Conservation (phyloP, 1,140 invertebrate species). For the Microplitis demolitor region DNA sequence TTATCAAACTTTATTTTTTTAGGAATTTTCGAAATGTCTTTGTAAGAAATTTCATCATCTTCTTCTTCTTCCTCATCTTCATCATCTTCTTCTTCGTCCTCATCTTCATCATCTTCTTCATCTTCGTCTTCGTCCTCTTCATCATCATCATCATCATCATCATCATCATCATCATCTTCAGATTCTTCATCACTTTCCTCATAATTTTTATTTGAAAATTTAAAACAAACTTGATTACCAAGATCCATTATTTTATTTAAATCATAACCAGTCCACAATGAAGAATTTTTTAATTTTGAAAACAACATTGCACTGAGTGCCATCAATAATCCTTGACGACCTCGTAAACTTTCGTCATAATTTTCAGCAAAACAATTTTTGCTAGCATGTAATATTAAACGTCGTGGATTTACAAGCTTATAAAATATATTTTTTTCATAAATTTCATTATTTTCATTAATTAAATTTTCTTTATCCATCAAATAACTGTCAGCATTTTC, state of each 20-base stretch:
- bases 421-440: constrained; percentile 35
- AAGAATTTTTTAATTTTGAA: constrained; percentile 37
- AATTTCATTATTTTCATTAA: not conserved
- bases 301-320: constrained; percentile 39
- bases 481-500: constrained; percentile 39
- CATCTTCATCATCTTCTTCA: constrained; percentile 17
- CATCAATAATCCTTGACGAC: constrained; percentile 44
- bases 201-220: constrained; percentile 17
- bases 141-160: constrained; percentile 19
- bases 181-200: constrained; percentile 1
- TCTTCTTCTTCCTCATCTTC: constrained; percentile 31
- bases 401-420: constrained; percentile 39
- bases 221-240: constrained; percentile 36
- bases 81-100: constrained; percentile 15
- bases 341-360: constrained; percentile 33
- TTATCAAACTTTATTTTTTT: constrained; percentile 38
- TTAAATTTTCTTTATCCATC: constrained; percentile 22
- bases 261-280: constrained; percentile 42
- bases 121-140: constrained; percentile 30
- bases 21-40: constrained; percentile 47
- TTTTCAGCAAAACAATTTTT: constrained; percentile 38
- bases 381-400: constrained; percentile 42
- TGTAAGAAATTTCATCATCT: constrained; percentile 28
- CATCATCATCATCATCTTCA: not conserved
- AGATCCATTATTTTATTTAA: constrained; percentile 45